Evolutionary conservation across 2,888 invertebrate species (phyloP).

Genomic region (Mystacides longicornis): DNA sequence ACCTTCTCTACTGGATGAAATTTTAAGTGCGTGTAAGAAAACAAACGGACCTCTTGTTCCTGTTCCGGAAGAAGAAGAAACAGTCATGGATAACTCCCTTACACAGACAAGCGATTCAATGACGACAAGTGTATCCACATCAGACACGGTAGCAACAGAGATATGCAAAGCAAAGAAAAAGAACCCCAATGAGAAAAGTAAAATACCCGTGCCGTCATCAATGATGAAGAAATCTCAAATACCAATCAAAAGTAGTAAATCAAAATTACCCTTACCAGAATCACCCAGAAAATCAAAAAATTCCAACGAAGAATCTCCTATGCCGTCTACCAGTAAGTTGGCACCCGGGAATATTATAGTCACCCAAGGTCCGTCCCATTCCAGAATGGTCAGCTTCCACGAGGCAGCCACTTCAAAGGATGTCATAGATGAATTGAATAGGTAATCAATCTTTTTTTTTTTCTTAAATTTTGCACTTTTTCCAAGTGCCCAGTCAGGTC

Average conservation of each 20-base stretch:
- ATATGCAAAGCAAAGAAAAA: constrained; percentile 48
- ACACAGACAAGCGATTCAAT: constrained; percentile 59
- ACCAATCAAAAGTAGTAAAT: constrained; percentile 36
- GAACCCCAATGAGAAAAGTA: constrained; percentile 47
- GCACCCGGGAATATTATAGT: constrained; percentile 41
- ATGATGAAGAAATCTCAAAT: constrained; percentile 46
- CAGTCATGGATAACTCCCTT: constrained; percentile 44
- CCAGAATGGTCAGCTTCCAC: constrained; percentile 59
- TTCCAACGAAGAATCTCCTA: constrained; percentile 10
- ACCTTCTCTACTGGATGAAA: constrained; percentile 43
- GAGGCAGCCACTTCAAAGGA: constrained; percentile 69
- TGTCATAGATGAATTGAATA: constrained; percentile 67
- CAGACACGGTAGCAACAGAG: constrained; percentile 61
- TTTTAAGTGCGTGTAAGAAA: constrained; percentile 41
- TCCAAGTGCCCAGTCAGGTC: too few relatives aligned
- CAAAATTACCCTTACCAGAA: constrained; percentile 37
- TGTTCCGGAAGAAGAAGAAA: constrained; percentile 58
- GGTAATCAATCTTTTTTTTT: constrained; percentile 31
- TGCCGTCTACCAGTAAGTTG: constrained; percentile 17
- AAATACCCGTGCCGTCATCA: constrained; percentile 48
- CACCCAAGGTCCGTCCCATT: constrained; percentile 44
- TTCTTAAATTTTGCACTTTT: too few relatives aligned
- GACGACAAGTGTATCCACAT: constrained; percentile 61
- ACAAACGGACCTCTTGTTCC: constrained; percentile 47
- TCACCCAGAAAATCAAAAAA: constrained; percentile 5